Evolutionary conservation across 2,797 vertebrate species (phyloP), one percentile per base, ranked within the genome.

Genomic region (Psittacula derbiana): DNA sequence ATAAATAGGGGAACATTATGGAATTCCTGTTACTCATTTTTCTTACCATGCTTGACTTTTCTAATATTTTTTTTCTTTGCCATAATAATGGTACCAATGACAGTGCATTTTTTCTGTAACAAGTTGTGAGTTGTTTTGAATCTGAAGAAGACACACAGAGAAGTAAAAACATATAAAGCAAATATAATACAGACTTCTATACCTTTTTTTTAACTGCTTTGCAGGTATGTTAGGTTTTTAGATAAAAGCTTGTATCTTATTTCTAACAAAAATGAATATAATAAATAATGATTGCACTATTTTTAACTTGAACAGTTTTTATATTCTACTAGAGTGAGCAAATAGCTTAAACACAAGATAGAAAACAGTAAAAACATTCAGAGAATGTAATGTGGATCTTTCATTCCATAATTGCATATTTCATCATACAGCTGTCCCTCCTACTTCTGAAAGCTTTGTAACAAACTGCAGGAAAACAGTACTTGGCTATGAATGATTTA

Each of bases 351-450:
- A 61, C 31, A 30, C 41, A 40, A 76, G 36, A 27, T 78, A 85
- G 67, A 67, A 72, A 92, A 58, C 28, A 50, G 69, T 81, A 74
- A 75, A 61, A 90, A 70, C 50, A 66, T 66, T 74, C 33, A 79
- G 80, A 82, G 78, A 49, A 76, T n/a, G 44, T 40, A 93, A 83
- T 83, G 58, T 49, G 44, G 66, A 47, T 73, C 6, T 40, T 90
- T 90, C 38, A 80, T 85, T 93, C 67, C 17, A 2, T 88, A 85
- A 88, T 70, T 85, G 80, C 86, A 41, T 93, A 84, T 96, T 95
- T 95, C 36, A 38, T 70, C 20, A 23, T 49, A 73, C 21, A 72
- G 36, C 52, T 86, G 73, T 83, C 31, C 40, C 47, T 93, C 36
- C 53, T 78, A 57, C 60, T 86, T 93, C 55, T 94, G 76, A 81